A percentile compares a stretch with the other conserved stretches of the same genome.
These are phyloP conservation scores for Gobio occitaniae DNA, from an alignment of 2,797 vertebrate species.

Conservation along the genomic window DNA sequence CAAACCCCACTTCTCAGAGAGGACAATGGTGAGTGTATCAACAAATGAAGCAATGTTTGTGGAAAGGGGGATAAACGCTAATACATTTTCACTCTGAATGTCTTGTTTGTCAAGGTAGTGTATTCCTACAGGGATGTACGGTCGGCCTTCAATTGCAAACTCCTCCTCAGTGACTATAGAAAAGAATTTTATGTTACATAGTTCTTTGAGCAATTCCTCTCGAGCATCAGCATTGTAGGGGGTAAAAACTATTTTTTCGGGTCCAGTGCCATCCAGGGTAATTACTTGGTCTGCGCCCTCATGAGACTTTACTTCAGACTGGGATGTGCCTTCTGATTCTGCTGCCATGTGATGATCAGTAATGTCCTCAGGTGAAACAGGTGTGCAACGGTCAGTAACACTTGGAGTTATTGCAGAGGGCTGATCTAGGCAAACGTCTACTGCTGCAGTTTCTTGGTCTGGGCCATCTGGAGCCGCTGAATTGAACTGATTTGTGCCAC, in stretches of 20 bases:
- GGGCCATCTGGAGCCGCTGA: neutral
- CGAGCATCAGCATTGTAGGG: conserved; percentile 77
- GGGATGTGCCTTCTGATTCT: conserved; percentile 30
- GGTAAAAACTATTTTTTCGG: conserved; percentile 66
- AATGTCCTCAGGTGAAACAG: conserved; percentile 16
- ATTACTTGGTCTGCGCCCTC: conserved; percentile 4
- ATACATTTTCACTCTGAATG: conserved; percentile 78
- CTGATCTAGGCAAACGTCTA: neutral
- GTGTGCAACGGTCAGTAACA: conserved; percentile 1
- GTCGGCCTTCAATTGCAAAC: conserved; percentile 71
- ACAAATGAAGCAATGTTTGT: conserved; percentile 68
- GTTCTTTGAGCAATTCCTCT: conserved; percentile 79
- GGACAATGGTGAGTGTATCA: conserved; percentile 70
- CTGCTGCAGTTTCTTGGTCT: neutral
- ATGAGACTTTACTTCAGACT: neutral
- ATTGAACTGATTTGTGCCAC: neutral
- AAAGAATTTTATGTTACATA: conserved; percentile 82
- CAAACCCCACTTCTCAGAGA: conserved; percentile 83
- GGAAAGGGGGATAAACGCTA: conserved; percentile 78
- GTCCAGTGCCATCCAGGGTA: conserved; percentile 21
- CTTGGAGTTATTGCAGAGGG: neutral
- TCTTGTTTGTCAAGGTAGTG: conserved; percentile 80
- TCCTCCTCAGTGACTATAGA: conserved; percentile 77
- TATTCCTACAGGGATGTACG: conserved; percentile 79
- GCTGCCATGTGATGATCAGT: conserved; percentile 16